Evolutionary conservation across 2,888 invertebrate genomes (phyloP), one percentile per base, ranked within the genome.

Genomic region (Camptogramma bilineatum): DNA sequence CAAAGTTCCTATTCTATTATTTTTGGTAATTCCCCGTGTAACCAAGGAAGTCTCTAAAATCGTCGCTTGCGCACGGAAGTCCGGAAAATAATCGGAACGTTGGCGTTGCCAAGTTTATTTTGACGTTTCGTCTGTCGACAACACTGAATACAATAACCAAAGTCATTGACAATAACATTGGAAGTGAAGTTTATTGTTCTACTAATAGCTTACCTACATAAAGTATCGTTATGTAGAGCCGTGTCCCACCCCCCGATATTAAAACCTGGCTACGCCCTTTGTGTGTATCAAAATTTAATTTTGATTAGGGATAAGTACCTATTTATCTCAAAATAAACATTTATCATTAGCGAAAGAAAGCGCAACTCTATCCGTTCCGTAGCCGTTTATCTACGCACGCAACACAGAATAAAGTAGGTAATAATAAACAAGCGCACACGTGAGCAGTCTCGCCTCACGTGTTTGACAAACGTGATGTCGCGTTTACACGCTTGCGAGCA

Each of bases 391-490:
- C 10, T 10, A 34, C 13, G 8, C 1, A 7, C 34, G 34, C 10
- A 9, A 34, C 13, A 39, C 34, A 39, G 13, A 39, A 34, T 34
- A 34, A 10, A 34, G 28, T 24, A 5, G 24, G 24, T 34, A 42
- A 7, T 10, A 47, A 18, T 16, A 10, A 5, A 54, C 31, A 7
- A 24, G n/a, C n/a, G n/a, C n/a, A 77, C 88, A 86, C 85, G 85
- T 85, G 86, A 72, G 67, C 63, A 24, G 4, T 24, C 52, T 19
- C 21, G 31, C 34, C 50, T 84, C 88, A 87, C 88, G 86, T 88
- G 86, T 81, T 34, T 42, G 21, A 34, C 50, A 76, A 85, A 87
- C 87, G 88, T 87, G 88, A 83, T 44, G 44, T 19, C 24, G 28
- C 19, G 10, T 28, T 21, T 21, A n/a, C 21, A 21, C 28, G 28